These are phyloP conservation scores for Drosophila obscura DNA, from an alignment of 1,140 invertebrate genomes.

Conservation along the genomic window DNA sequence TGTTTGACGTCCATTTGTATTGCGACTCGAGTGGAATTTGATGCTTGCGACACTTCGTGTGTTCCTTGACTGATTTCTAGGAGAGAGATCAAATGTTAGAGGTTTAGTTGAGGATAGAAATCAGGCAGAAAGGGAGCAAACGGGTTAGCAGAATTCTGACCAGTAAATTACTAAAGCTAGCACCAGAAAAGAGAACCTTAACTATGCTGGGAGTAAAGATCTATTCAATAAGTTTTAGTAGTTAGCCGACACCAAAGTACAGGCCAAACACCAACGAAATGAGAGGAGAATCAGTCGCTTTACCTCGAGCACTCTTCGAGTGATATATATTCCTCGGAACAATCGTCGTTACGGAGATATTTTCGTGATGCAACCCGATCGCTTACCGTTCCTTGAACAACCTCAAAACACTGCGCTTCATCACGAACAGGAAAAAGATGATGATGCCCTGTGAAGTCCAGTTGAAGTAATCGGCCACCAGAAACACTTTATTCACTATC, in stretches of 20 bases:
- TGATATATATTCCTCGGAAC: slow-evolving; percentile 59
- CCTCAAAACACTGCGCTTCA: slow-evolving; percentile 60
- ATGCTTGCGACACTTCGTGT: neutral
- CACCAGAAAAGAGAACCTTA: neutral
- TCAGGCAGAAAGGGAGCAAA: neutral
- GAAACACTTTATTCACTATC: slow-evolving; percentile 82
- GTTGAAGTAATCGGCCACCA: slow-evolving; percentile 84
- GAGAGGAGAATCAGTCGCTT: neutral
- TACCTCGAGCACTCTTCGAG: slow-evolving; percentile 58
- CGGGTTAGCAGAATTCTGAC: slow-evolving; percentile 5
- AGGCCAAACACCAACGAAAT: neutral
- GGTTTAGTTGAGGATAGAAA: neutral
- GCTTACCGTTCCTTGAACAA: slow-evolving; percentile 59
- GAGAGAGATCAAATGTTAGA: neutral
- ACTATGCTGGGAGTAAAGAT: too few relatives aligned
- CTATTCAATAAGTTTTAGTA: neutral
- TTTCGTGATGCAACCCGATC: neutral
- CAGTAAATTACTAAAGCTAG: neutral
- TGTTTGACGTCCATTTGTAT: too few relatives aligned
- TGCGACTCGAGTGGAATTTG: neutral
- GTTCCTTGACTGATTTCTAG: neutral
- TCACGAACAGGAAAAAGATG: slow-evolving; percentile 86
- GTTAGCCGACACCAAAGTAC: slow-evolving; percentile 14
- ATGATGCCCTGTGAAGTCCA: slow-evolving; percentile 85
- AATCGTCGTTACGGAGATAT: slow-evolving; percentile 5